These are phyloP conservation scores for Scaptomyza pallida DNA, from an alignment of 1,140 invertebrate genomes.

Conservation along the genomic window DNA sequence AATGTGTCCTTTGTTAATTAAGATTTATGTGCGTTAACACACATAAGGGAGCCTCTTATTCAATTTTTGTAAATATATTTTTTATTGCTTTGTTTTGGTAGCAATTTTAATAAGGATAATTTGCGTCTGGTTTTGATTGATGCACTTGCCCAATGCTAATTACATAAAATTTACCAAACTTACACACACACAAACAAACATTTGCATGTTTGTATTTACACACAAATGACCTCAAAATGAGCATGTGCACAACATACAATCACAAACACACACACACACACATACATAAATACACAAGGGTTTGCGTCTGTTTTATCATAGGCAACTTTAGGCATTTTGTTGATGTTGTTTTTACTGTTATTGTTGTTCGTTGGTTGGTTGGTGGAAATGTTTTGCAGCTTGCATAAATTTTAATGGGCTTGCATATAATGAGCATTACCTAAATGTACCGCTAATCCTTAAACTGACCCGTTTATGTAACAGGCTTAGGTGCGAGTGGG, in stretches of 20 bases:
- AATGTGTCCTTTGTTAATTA: neutral
- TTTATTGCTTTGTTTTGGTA: neutral
- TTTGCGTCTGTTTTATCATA: neutral
- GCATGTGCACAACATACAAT: neutral
- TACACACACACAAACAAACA: neutral
- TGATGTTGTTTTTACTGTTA: neutral
- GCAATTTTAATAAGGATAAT: conserved; percentile 1
- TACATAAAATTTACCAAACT: neutral
- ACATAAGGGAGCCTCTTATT: neutral
- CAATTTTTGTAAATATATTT: neutral
- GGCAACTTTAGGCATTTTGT: too few species aligned
- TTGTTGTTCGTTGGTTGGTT: too few species aligned
- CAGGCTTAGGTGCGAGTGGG: neutral
- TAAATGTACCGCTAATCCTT: neutral
- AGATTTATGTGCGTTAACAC: neutral
- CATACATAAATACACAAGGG: neutral
- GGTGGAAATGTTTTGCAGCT: neutral
- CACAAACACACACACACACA: too few species aligned
- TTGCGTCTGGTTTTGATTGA: neutral
- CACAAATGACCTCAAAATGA: conserved; percentile 1
- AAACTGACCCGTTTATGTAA: neutral
- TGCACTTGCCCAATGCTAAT: neutral
- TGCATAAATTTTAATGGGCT: neutral
- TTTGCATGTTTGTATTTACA: neutral
- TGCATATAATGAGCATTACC: neutral